Conservation (phyloP, 2,797 vertebrate genomes). For the Dendrocincla fuliginosa region DNA sequence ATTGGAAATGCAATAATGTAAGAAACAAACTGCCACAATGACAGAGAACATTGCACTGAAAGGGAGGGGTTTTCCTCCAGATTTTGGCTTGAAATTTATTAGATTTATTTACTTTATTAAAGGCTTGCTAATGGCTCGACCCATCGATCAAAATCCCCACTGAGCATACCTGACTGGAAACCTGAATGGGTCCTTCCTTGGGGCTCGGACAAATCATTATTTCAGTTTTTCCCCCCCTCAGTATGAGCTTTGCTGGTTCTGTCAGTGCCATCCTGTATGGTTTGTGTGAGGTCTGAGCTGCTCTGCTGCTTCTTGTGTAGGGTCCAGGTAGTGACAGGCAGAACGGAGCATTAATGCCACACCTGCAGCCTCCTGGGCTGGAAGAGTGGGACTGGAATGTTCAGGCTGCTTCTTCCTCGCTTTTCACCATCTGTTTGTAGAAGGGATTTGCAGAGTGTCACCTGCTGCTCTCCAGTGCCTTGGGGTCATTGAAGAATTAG, state of each 20-base stretch:
- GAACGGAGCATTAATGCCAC: not conserved
- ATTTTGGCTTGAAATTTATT: constrained; percentile 5
- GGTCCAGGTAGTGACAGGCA: not conserved
- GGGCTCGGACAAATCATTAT: not conserved
- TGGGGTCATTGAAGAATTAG: not conserved
- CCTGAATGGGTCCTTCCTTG: not conserved
- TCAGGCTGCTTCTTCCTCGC: not conserved
- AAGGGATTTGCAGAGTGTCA: not conserved
- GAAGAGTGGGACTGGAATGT: not conserved
- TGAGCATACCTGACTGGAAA: not conserved
- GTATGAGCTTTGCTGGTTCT: not conserved
- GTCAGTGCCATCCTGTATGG: not conserved
- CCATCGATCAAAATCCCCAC: not conserved
- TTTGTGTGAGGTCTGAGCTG: not conserved
- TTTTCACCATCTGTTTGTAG: not conserved
- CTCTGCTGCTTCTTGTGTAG: not conserved
- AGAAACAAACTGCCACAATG: constrained; percentile 22
- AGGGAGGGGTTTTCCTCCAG: not conserved
- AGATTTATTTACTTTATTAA: constrained; percentile 34
- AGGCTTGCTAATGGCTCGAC: not conserved
- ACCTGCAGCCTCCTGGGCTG: not conserved
- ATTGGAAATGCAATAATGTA: constrained; percentile 36
- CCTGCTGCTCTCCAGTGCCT: not conserved
- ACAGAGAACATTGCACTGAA: not conserved
- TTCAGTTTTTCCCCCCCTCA: not conserved